phyloP scores from a whole-genome alignment of 2,888 invertebrate genomes.

The Bhutanitis thaidina region DNA sequence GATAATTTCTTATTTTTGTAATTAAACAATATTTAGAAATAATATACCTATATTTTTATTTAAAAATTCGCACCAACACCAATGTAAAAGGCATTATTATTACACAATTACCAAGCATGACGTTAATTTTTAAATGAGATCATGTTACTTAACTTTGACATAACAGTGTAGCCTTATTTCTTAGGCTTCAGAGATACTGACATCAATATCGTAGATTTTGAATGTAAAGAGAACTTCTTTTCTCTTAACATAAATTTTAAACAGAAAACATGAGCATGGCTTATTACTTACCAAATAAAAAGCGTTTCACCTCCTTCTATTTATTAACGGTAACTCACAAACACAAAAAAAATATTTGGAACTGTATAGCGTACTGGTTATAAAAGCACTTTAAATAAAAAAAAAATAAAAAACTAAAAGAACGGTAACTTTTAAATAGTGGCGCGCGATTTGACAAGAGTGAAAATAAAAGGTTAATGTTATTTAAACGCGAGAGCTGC shows the following conservation, averaged over 20 bases:
- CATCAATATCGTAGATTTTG: not conserved
- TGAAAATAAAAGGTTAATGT: constrained; percentile 34
- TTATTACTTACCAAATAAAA: constrained; percentile 52
- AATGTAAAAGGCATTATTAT: constrained; percentile 15
- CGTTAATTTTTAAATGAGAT: constrained; percentile 21
- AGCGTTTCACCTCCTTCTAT: constrained; percentile 67
- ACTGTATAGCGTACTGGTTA: constrained; percentile 24
- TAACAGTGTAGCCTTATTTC: constrained; percentile 8
- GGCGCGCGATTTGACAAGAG: constrained; percentile 45
- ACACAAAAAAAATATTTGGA: constrained; percentile 26
- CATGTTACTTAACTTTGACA: constrained; percentile 20
- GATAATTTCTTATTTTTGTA: too few species aligned
- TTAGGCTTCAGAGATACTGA: constrained; percentile 1
- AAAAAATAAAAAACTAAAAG: constrained; percentile 24
- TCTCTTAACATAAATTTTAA: too few species aligned
- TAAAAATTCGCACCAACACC: constrained; percentile 6
- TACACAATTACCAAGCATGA: constrained; percentile 19
- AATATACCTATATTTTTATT: not conserved
- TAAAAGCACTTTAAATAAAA: constrained; percentile 24
- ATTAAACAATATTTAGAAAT: not conserved
- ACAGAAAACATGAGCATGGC: not conserved
- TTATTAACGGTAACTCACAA: constrained; percentile 41
- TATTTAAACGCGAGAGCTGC: constrained; percentile 39
- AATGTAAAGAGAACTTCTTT: not conserved
- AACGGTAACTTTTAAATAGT: constrained; percentile 29